Percentiles rank a stretch among this genome's conserved stretches.
These are phyloP conservation scores for Sesia bembeciformis DNA, from an alignment of 2,888 invertebrate genomes.

Conservation along the genomic window DNA sequence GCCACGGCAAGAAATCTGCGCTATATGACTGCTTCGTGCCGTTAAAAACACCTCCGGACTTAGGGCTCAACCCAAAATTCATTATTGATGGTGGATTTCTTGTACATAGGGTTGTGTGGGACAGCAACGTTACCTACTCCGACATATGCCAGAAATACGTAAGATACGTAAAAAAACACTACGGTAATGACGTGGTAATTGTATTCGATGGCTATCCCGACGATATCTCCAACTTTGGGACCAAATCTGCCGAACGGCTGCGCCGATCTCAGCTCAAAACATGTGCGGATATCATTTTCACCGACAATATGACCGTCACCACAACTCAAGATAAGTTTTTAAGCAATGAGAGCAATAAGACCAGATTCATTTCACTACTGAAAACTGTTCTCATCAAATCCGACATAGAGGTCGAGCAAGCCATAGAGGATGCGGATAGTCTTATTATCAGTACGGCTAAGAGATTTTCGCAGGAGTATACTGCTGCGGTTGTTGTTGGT, in stretches of 20 bases:
- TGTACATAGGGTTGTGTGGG: slow-evolving; percentile 17
- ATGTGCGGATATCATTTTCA: slow-evolving; percentile 1
- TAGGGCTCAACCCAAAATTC: slow-evolving; percentile 12
- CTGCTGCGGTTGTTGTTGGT: slow-evolving; percentile 15
- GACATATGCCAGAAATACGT: slow-evolving; percentile 15
- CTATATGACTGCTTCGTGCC: slow-evolving; percentile 18
- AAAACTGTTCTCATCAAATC: slow-evolving; percentile 16
- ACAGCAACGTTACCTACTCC: slow-evolving; percentile 14
- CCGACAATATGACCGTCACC: background rate
- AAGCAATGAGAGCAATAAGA: slow-evolving; percentile 24
- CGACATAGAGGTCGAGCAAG: slow-evolving; percentile 23
- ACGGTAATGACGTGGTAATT: slow-evolving; percentile 9
- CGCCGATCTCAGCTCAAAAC: slow-evolving; percentile 5
- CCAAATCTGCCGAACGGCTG: slow-evolving; percentile 19
- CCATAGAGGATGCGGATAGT: slow-evolving; percentile 15
- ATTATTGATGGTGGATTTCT: slow-evolving; percentile 19
- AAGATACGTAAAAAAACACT: slow-evolving; percentile 16
- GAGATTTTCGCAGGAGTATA: slow-evolving; percentile 10
- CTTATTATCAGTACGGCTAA: slow-evolving; percentile 17
- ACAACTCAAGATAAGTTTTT: slow-evolving; percentile 17
- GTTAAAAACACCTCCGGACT: slow-evolving; percentile 10
- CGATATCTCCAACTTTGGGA: slow-evolving; percentile 17
- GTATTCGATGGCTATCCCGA: slow-evolving; percentile 23
- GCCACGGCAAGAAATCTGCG: slow-evolving; percentile 15
- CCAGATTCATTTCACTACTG: slow-evolving; percentile 23